Evolutionary conservation across 2,888 invertebrate species (phyloP).

Genomic region (Torymus aiolomorphi): DNA sequence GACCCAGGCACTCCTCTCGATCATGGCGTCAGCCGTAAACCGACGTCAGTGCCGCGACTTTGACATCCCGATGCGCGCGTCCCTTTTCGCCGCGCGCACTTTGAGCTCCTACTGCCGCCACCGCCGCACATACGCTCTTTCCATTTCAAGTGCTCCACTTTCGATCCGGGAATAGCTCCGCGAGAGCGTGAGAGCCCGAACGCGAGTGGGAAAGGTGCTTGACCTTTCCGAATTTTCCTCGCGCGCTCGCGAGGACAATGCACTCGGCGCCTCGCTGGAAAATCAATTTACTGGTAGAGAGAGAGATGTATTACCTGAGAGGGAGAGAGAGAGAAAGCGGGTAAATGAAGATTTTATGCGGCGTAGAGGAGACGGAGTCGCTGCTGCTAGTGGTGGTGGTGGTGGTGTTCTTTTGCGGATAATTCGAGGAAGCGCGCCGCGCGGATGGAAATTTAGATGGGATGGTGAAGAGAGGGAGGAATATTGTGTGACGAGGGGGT

Average conservation of each 20-base stretch:
- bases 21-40: slow-evolving; percentile 45
- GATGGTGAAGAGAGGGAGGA: no score
- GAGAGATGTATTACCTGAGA: slow-evolving; percentile 21
- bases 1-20: slow-evolving; percentile 4
- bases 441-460: no score
- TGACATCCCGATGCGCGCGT: slow-evolving; percentile 23
- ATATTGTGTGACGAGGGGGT: no score
- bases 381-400: no score
- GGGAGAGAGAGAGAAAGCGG: neutral
- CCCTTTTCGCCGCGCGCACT: slow-evolving; percentile 19
- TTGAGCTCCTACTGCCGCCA: slow-evolving; percentile 7
- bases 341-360: slow-evolving; percentile 41
- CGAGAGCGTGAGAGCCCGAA: neutral
- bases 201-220: slow-evolving; percentile 38
- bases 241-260: slow-evolving; percentile 37
- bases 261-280: slow-evolving; percentile 35
- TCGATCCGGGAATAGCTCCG: slow-evolving; percentile 43
- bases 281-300: slow-evolving; percentile 39
- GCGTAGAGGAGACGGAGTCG: no score
- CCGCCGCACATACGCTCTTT: slow-evolving; percentile 11
- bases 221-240: slow-evolving; percentile 50
- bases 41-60: slow-evolving; percentile 38
- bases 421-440: no score
- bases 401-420: no score
- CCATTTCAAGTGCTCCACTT: slow-evolving; percentile 48